Evolutionary conservation across 2,888 invertebrate genomes (phyloP), one percentile per base, ranked within the genome.

Genomic region (Cephus spinipes): DNA sequence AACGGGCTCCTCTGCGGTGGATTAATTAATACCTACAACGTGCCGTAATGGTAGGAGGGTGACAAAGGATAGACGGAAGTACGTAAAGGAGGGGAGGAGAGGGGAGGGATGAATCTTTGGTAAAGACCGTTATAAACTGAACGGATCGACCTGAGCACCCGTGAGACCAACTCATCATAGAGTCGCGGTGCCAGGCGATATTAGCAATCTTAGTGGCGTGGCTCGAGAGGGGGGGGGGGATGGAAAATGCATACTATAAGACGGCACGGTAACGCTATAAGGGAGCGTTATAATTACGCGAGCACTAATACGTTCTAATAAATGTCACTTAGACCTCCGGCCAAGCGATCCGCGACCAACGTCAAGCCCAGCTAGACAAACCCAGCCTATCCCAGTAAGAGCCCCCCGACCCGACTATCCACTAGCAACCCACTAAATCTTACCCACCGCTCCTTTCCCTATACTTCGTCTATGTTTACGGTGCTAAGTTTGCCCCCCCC

Each of bases 261-360:
- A 34, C 76, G 73, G 12, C 73, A n/a, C 73, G 9, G 23, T 12
- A 73, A 32, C n/a, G 30, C 69, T n/a, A 33, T 15, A 79, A 76
- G 79, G 79, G 80, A 81, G 83, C 84, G 81, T 83, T 82, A 83
- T 85, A 87, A 86, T 87, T 86, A 83, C 84, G 81, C 79, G 78
- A 82, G 76, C 79, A 77, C 83, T 81, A 83, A 87, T 86, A 85
- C 82, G 83, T 86, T 85, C 85, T 85, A 84, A 85, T 86, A 84
- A 85, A 83, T 77, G 83, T 84, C 84, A 84, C 83, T 87, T 86
- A 85, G 81, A 81, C 79, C 78, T 79, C 69, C 76, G 76, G 68
- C 69, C 73, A 40, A 76, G 69, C 73, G 80, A 74, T 77, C 71
- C 79, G 73, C 76, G 77, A 78, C 73, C 77, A 73, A 74, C 79